Evolutionary conservation across 1,140 invertebrate species (phyloP), one percentile per base, ranked within the genome.

Genomic region (Mamestra configurata): DNA sequence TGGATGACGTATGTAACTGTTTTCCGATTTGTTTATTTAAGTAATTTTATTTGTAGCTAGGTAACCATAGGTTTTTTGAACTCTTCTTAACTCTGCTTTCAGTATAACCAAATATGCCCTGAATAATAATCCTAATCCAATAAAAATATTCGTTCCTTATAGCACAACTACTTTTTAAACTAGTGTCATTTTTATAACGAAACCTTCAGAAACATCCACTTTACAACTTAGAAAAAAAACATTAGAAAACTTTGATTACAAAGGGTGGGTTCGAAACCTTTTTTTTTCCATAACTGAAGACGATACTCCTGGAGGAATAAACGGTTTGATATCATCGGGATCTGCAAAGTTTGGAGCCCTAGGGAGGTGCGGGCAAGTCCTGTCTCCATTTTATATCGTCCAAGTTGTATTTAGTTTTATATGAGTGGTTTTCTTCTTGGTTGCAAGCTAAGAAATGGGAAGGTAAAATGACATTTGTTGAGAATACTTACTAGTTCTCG

Each of bases 191-290:
- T 49, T 49, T 49, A 49, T 8, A 24, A n/a, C 27, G 8, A 18
- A 70, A 70, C 66, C 53, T 53, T 70, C 51, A 15, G 15, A 20
- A 43, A 71, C 24, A 71, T 35, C 49, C 22, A 68, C 46, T 72
- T 59, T 35, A 10, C 15, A 64, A 59, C 53, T 59, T 40, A 40
- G 35, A 68, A 64, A 46, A 31, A 57, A 64, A 76, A 76, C n/a
- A 24, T 31, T 76, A 55, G 57, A 31, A 76, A 76, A 76, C 57
- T 76, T 76, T 64, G 73, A 76, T 76, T 76, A 76, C 73, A 49
- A 70, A 61, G 24, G 66, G 40, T 15, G 53, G 7, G n/a, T 61
- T 61, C 20, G 53, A 22, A 59, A 51, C 55, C 43, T n/a, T 64
- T 76, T 64, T 76, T 77, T 77, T 66, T 68, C 20, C 46, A 66